phyloP scores from a whole-genome alignment of 2,113 vertebrate species.

The Trachemys scripta region DNA sequence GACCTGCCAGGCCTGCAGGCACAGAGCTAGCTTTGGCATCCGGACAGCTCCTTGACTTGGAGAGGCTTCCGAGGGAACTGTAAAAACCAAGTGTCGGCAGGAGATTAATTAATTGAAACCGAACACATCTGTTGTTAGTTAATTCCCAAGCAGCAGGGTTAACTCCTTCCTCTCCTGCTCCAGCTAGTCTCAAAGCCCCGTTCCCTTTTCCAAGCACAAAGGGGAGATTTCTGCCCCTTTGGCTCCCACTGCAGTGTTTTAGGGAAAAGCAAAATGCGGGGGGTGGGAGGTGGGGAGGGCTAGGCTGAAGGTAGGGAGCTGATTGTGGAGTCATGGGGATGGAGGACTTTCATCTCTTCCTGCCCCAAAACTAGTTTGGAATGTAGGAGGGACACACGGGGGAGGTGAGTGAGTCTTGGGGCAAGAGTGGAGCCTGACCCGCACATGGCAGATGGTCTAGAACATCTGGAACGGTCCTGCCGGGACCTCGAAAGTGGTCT shows the following conservation, averaged over 20 bases:
- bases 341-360: not conserved
- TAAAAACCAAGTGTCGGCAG: constrained; percentile 61
- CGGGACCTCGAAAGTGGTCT: not conserved
- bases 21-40: fast-evolving
- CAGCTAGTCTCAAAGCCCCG: not conserved
- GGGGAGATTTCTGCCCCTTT: not conserved
- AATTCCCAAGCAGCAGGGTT: constrained; percentile 66
- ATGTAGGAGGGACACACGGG: not conserved
- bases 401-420: not conserved
- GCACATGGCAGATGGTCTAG: not conserved
- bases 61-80: not conserved
- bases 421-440: not conserved
- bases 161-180: constrained; percentile 55
- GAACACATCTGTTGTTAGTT: constrained; percentile 78
- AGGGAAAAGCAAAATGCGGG: not conserved
- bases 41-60: not conserved
- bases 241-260: not conserved
- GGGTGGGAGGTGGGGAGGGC: not conserved
- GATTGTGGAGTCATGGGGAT: not conserved
- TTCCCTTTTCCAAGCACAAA: fast-evolving
- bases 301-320: not conserved
- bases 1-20: not conserved
- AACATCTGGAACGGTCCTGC: not conserved
- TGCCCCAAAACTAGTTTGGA: not conserved
- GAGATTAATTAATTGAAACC: constrained; percentile 77